phyloP scores from a whole-genome alignment of 1,140 invertebrate species.

The Polypedilum pembai region DNA sequence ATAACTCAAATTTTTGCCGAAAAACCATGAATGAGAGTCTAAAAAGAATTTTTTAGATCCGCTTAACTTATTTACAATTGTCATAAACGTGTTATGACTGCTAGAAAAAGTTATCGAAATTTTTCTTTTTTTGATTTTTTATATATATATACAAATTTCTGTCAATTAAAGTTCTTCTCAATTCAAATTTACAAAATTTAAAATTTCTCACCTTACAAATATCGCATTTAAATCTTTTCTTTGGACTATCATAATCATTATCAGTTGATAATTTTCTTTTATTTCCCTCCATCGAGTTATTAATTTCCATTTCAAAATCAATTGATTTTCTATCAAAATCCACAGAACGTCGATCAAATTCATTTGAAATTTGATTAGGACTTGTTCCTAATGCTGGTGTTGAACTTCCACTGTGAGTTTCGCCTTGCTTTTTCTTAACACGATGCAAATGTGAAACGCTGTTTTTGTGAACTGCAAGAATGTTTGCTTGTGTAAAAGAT shows the following conservation, averaged over 20 bases:
- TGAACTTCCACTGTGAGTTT: constrained; percentile 48
- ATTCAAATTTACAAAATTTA: not conserved
- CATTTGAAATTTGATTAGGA: constrained; percentile 24
- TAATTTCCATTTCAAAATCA: constrained; percentile 29
- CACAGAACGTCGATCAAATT: constrained; percentile 29
- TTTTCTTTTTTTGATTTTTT: too few relatives aligned
- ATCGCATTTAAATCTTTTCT: constrained; percentile 90
- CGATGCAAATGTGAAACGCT: constrained; percentile 94
- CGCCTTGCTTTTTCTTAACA: constrained; percentile 77
- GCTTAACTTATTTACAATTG: too few relatives aligned
- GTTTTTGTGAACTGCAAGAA: constrained; percentile 90
- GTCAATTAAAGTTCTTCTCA: not conserved
- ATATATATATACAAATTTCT: too few relatives aligned
- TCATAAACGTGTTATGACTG: too few relatives aligned
- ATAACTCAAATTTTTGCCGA: too few relatives aligned
- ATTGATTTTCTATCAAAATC: constrained; percentile 29
- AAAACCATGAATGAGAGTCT: too few relatives aligned
- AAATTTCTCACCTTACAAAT: constrained; percentile 65
- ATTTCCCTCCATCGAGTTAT: constrained; percentile 14
- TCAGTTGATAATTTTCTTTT: constrained; percentile 31
- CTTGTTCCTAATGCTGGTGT: constrained; percentile 15
- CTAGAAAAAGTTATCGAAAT: too few relatives aligned
- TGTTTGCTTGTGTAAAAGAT: constrained; percentile 94
- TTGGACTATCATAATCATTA: constrained; percentile 37
- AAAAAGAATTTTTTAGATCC: too few relatives aligned